Conservation (phyloP, 2,888 invertebrate species). For the Tinea pellionella region DNA sequence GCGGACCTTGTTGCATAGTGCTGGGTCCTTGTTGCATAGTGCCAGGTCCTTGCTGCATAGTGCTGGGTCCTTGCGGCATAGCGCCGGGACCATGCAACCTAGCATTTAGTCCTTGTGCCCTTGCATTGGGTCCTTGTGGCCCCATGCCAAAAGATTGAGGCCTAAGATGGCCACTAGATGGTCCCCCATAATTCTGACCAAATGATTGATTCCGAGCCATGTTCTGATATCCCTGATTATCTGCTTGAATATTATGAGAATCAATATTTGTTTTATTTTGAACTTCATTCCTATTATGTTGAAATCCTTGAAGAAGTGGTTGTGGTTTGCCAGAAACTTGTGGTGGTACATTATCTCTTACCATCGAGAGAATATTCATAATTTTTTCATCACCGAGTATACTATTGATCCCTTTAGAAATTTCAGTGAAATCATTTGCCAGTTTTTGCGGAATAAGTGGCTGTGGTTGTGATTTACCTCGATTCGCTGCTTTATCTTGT, state of each 20-base stretch:
- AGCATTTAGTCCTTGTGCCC: slow-evolving; percentile 17
- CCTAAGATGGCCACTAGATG: slow-evolving; percentile 13
- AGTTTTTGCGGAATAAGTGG: neutral
- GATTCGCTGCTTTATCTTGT: slow-evolving; percentile 27
- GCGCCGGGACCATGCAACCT: slow-evolving; percentile 18
- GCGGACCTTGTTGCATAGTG: neutral
- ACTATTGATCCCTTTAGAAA: slow-evolving; percentile 71
- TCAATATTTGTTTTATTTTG: neutral
- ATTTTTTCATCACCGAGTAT: slow-evolving; percentile 74
- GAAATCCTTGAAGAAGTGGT: neutral
- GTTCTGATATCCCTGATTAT: neutral
- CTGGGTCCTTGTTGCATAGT: slow-evolving; percentile 16
- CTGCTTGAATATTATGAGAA: neutral
- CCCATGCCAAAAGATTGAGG: neutral
- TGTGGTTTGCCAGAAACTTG: neutral
- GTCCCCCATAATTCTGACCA: slow-evolving; percentile 7
- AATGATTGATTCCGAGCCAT: neutral
- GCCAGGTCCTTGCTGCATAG: slow-evolving; percentile 17
- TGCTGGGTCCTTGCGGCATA: slow-evolving; percentile 14
- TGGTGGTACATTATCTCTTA: slow-evolving; percentile 26
- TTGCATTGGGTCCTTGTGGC: neutral
- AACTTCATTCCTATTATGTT: neutral
- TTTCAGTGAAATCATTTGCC: slow-evolving; percentile 62
- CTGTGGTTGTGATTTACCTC: slow-evolving; percentile 3
- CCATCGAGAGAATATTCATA: slow-evolving; percentile 69